A percentile compares a stretch with the other conserved stretches of the same genome.
phyloP scores from a whole-genome alignment of 2,113 vertebrate genomes.

The Varanus komodoensis region DNA sequence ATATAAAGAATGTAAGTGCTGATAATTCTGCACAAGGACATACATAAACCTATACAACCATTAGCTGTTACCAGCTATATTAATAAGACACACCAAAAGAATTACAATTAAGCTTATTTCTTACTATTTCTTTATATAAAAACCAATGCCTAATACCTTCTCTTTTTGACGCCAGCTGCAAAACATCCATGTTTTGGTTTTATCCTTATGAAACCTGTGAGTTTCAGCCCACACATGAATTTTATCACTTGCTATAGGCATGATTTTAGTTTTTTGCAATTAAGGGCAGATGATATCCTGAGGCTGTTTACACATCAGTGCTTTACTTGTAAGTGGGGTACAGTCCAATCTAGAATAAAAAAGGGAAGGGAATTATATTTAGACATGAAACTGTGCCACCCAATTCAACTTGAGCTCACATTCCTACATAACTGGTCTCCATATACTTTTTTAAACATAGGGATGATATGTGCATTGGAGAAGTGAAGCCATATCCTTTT shows the following conservation, averaged over 20 bases:
- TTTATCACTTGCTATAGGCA: background rate
- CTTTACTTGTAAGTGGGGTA: background rate
- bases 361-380: background rate
- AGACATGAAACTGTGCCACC: background rate
- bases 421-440: background rate
- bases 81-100: background rate
- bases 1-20: constrained; percentile 75
- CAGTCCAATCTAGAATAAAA: background rate
- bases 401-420: background rate
- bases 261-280: background rate
- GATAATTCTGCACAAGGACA: constrained; percentile 21
- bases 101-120: background rate
- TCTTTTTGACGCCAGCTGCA: background rate
- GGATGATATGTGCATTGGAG: background rate
- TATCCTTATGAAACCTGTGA: background rate
- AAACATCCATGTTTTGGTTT: background rate
- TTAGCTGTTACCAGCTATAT: constrained; percentile 25
- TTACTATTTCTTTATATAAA: background rate
- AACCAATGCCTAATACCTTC: background rate
- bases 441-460: background rate
- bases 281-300: background rate
- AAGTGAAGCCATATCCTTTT: no score
- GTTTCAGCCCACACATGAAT: background rate
- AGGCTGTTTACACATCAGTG: background rate
- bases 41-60: constrained; percentile 4